These are phyloP conservation scores for Rhyacichthys aspro DNA, from an alignment of 2,797 vertebrate genomes.

Conservation along the genomic window DNA sequence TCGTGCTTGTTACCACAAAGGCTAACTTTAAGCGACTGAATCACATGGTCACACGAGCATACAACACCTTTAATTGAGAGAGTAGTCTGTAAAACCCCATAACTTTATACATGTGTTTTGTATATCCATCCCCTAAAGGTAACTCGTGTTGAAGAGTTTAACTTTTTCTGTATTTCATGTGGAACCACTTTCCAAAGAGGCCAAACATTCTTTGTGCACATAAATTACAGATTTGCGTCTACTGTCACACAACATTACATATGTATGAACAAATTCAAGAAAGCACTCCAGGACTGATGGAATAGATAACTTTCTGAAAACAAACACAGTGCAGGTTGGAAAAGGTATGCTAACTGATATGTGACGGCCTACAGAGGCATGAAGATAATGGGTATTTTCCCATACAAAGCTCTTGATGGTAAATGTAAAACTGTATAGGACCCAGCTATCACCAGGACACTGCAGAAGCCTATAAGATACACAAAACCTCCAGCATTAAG, in stretches of 20 bases:
- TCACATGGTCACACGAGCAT: slow-evolving; percentile 26
- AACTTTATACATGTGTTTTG: too few species aligned
- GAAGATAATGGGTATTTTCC: slow-evolving; percentile 20
- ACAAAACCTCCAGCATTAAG: background rate
- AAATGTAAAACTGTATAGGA: background rate
- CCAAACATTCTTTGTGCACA: slow-evolving; percentile 5
- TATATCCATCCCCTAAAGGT: too few species aligned
- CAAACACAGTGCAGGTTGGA: slow-evolving; percentile 16
- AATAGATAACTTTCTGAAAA: slow-evolving; percentile 14
- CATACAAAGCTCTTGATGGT: background rate
- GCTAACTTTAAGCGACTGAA: slow-evolving; percentile 12
- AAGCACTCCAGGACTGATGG: slow-evolving; percentile 8
- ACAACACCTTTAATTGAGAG: too few species aligned
- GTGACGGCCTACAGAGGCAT: slow-evolving; percentile 4
- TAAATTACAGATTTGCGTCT: slow-evolving; percentile 7
- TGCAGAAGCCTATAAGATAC: background rate
- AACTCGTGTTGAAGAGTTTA: too few species aligned
- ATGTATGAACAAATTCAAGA: slow-evolving; percentile 10
- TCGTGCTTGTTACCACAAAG: too few species aligned
- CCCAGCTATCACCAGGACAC: background rate
- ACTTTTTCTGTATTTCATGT: too few species aligned
- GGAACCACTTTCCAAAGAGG: background rate
- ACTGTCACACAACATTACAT: slow-evolving; percentile 19
- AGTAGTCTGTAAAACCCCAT: too few species aligned
- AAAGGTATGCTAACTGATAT: slow-evolving; percentile 18